These are phyloP conservation scores for Pseudois nayaur DNA, from an alignment of 2,113 vertebrate genomes.

Conservation along the genomic window DNA sequence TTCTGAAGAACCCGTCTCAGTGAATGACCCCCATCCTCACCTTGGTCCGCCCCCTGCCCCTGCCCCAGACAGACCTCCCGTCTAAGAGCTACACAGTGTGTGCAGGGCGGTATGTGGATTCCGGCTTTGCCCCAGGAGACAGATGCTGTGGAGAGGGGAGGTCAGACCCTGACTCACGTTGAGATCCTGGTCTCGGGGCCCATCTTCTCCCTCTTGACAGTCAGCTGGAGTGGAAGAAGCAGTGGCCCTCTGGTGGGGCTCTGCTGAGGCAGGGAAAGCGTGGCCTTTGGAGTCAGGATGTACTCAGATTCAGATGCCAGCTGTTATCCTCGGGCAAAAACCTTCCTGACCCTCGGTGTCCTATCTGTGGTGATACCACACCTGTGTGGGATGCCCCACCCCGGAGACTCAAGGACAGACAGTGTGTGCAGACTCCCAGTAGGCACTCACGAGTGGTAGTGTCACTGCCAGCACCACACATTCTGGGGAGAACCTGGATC, in stretches of 20 bases:
- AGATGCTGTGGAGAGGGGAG: background rate
- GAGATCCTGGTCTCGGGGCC: background rate
- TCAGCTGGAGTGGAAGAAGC: background rate
- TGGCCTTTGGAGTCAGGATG: background rate
- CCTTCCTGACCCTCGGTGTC: background rate
- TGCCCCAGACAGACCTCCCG: accelerated
- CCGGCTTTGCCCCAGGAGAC: background rate
- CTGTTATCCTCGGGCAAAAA: background rate
- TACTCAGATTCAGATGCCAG: background rate
- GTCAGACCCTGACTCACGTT: background rate
- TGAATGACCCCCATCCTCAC: background rate
- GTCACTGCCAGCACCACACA: background rate
- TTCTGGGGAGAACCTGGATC: constrained; percentile 35
- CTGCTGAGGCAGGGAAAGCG: background rate
- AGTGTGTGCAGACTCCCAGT: background rate
- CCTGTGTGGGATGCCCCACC: background rate
- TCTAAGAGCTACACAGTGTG: background rate
- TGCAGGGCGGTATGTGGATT: background rate
- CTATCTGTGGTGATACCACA: accelerated
- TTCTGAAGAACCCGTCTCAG: background rate
- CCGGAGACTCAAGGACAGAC: background rate
- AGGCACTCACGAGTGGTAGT: background rate
- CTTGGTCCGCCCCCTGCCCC: background rate
- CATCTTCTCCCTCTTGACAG: background rate
- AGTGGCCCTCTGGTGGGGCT: accelerated